These are phyloP conservation scores for Diadegma fenestrale DNA, from an alignment of 2,888 invertebrate genomes.

Conservation along the genomic window DNA sequence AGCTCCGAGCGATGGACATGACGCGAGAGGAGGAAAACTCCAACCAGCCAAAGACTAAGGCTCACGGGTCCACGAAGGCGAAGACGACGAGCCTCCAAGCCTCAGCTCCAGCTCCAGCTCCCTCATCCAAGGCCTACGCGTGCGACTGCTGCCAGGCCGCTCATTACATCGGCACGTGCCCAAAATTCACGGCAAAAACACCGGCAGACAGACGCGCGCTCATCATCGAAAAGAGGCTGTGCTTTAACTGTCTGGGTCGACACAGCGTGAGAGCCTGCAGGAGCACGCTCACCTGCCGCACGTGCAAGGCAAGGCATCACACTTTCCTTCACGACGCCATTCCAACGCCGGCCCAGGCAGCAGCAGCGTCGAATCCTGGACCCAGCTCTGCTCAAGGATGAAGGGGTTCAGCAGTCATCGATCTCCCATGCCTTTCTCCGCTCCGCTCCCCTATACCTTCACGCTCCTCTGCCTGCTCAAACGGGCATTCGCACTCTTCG, in stretches of 20 bases:
- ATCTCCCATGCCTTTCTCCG: neutral
- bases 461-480: neutral
- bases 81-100: too few species aligned
- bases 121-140: too few species aligned
- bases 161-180: neutral
- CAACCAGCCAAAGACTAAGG: too few species aligned
- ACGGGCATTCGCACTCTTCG: neutral
- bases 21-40: neutral
- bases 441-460: neutral
- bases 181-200: too few species aligned
- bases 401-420: conserved; percentile 18
- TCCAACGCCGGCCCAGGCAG: too few species aligned
- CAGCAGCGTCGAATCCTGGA: too few species aligned
- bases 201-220: too few species aligned
- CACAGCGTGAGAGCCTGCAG: conserved; percentile 5
- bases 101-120: too few species aligned
- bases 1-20: conserved; percentile 10
- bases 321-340: neutral
- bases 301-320: conserved; percentile 13
- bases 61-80: too few species aligned
- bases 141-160: neutral
- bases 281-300: conserved; percentile 4
- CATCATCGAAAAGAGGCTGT: conserved; percentile 3
- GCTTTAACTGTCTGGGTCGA: conserved; percentile 22
- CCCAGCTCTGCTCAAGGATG: neutral